A percentile compares a stretch with the other conserved stretches of the same genome.
Evolutionary conservation across 2,113 vertebrate genomes (phyloP).

Genomic region (Eublepharis macularius): DNA sequence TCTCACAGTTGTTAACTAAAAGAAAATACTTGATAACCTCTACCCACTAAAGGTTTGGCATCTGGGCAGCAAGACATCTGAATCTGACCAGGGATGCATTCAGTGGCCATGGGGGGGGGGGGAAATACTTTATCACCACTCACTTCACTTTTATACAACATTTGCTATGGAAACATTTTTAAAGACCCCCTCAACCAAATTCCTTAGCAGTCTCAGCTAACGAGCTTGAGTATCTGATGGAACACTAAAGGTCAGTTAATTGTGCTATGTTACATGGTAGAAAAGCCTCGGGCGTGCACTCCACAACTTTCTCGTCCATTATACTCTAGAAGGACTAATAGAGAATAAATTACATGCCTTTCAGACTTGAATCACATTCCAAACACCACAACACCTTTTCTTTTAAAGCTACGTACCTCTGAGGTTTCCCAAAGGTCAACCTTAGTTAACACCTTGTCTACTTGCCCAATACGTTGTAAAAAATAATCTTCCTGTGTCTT

Average conservation of each 20-base stretch:
- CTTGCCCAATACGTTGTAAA: constrained; percentile 27
- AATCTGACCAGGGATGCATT: background rate
- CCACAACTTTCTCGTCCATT: background rate
- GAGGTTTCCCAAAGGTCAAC: constrained; percentile 39
- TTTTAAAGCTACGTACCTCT: constrained; percentile 29
- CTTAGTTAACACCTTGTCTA: constrained; percentile 22
- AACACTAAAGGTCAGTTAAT: constrained; percentile 63
- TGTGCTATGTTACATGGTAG: constrained; percentile 47
- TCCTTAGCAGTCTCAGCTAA: constrained; percentile 55
- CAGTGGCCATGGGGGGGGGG: too few relatives aligned
- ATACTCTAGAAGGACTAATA: background rate
- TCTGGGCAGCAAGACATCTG: background rate
- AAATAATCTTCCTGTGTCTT: constrained; percentile 33
- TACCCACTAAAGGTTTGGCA: background rate
- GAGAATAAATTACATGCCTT: background rate
- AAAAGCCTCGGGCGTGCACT: constrained; percentile 1
- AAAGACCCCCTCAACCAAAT: constrained; percentile 54
- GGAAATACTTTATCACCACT: constrained; percentile 9
- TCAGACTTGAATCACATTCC: constrained; percentile 38
- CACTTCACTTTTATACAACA: constrained; percentile 37
- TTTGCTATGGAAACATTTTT: constrained; percentile 45
- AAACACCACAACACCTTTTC: constrained; percentile 45
- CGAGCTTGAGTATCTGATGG: constrained; percentile 48
- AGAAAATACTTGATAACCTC: background rate
- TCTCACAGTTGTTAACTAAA: too few relatives aligned